Evolutionary conservation across 2,888 invertebrate species (phyloP), one percentile per base, ranked within the genome.

Genomic region (Epinotia ramella): DNA sequence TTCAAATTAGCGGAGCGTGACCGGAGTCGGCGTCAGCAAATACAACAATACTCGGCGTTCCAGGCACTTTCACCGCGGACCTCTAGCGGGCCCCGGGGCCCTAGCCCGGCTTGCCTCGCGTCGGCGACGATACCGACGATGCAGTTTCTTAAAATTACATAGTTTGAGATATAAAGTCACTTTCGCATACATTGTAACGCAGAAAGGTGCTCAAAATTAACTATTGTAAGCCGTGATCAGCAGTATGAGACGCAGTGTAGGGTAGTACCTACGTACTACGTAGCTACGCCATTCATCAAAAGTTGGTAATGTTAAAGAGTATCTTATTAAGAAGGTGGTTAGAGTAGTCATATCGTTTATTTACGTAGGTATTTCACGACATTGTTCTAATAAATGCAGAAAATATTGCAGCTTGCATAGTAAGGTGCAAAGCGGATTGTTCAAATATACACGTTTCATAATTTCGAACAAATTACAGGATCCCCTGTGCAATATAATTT

Each of bases 1-100:
- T 78, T 77, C 74, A 78, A 77, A 78, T 77, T 78, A 78, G 78
- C 78, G 62, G 68, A 78, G 78, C 78, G 77, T 78, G 78, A 78
- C 78, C 62, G 70, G 44, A 72, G 74, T 70, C 65, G 59, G 71
- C 71, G 65, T 75, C 71, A 71, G 60, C 75, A 75, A 75, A 76
- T 28, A 74, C 73, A 78, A 78, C 77, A 77, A 78, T 78, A 65
- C 76, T 64, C 60, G 73, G 71, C 74, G 74, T 70, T 78, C 76
- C 77, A 67, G 67, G 73, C 74, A 78, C 78, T 78, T 78, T 78
- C 78, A 74, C 78, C 67, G 65, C 46, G 66, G 62, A 66, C 72
- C 71, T 74, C 71, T 72, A 44, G 59, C 20, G 65, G 28, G 71
- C 71, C 76, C 44, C 18, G 44, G 76, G 71, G 71, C 64, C 46